Conservation (phyloP, 2,797 vertebrate species). For the Cryptoblepharus egeriae region DNA sequence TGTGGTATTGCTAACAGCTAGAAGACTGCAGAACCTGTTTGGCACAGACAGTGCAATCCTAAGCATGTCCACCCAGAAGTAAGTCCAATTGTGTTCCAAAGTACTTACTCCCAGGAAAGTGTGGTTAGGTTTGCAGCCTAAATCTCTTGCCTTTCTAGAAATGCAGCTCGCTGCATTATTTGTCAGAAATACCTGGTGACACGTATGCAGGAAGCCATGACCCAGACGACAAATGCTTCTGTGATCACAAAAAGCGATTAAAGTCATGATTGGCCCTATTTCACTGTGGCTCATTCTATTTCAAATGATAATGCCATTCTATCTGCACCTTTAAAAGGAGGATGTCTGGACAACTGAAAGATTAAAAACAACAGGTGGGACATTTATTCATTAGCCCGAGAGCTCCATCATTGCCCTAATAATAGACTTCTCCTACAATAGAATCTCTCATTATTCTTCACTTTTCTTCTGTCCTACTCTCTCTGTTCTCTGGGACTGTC, state of each 20-base stretch:
- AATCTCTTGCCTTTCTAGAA: constrained; percentile 46
- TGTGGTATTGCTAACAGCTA: constrained; percentile 26
- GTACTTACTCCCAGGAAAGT: too few relatives aligned
- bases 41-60: too few relatives aligned
- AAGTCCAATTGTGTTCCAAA: too few relatives aligned
- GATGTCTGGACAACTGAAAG: constrained; percentile 52
- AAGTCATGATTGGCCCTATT: constrained; percentile 32
- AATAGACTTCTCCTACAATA: constrained; percentile 53
- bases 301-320: constrained; percentile 56
- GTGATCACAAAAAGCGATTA: constrained; percentile 34
- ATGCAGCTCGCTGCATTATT: constrained; percentile 40
- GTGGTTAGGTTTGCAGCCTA: too few relatives aligned
- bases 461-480: constrained; percentile 55
- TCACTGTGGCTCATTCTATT: constrained; percentile 50
- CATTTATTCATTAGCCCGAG: constrained; percentile 48
- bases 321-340: constrained; percentile 53
- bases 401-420: constrained; percentile 57
- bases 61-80: too few relatives aligned
- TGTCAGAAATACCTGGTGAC: constrained; percentile 45
- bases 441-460: constrained; percentile 55
- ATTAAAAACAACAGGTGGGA: constrained; percentile 48
- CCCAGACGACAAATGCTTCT: constrained; percentile 36
- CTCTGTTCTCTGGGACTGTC: constrained; percentile 20
- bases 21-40: constrained; percentile 27
- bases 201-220: constrained; percentile 46